Evolutionary conservation across 2,888 invertebrate genomes (phyloP).

Genomic region (Hydropsyche betteni): DNA sequence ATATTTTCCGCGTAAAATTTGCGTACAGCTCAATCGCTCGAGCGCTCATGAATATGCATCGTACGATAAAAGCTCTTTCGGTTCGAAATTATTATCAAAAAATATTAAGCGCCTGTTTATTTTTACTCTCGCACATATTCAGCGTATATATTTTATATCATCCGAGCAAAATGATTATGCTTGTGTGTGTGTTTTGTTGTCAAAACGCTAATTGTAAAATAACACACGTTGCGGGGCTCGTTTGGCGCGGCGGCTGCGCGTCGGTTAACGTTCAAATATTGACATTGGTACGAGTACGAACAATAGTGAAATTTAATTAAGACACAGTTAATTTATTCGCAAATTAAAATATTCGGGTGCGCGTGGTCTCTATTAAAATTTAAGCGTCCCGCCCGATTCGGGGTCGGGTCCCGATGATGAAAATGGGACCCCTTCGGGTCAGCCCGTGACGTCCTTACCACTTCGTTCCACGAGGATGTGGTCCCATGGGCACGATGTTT

Average conservation of each 20-base stretch:
- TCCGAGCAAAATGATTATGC: not conserved
- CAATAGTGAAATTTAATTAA: slow-evolving; percentile 32
- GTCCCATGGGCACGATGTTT: too few species aligned
- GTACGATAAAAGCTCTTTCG: slow-evolving; percentile 21
- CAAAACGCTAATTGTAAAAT: slow-evolving; percentile 33
- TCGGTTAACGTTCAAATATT: slow-evolving; percentile 30
- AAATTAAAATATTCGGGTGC: slow-evolving; percentile 20
- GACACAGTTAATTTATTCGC: slow-evolving; percentile 32
- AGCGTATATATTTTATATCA: not conserved
- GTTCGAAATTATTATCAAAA: slow-evolving; percentile 10
- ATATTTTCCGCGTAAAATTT: not conserved
- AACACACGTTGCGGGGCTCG: slow-evolving; percentile 8
- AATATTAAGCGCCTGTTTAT: slow-evolving; percentile 22
- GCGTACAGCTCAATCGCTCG: slow-evolving; percentile 27
- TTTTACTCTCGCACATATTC: not conserved
- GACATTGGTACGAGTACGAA: slow-evolving; percentile 11
- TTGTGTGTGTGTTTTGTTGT: slow-evolving; percentile 20
- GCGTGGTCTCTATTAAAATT: slow-evolving; percentile 15
- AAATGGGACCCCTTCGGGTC: slow-evolving; percentile 24
- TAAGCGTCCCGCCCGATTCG: slow-evolving; percentile 15
- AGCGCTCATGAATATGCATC: slow-evolving; percentile 33
- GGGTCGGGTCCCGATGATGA: slow-evolving; percentile 20
- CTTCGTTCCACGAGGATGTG: not conserved
- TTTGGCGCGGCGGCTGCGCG: not conserved
- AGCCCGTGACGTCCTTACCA: not conserved